Evolutionary conservation across 23 tunicate genomes (phyloP).

Genomic region (Halocynthia roretzi): DNA sequence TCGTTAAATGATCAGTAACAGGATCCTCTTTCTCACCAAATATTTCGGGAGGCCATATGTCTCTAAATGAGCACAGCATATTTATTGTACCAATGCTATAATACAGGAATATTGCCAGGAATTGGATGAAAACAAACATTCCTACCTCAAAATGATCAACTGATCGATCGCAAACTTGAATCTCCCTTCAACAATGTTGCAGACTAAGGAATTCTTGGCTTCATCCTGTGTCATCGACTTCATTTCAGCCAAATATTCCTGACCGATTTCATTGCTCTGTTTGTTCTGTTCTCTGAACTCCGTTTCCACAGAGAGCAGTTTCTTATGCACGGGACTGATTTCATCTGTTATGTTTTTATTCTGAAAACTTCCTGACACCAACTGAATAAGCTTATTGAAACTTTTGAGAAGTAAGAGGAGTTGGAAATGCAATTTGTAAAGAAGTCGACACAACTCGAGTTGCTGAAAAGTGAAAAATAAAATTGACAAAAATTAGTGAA

Average conservation of each 20-base stretch:
- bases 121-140: neutral
- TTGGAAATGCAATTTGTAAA: slow-evolving; percentile 71
- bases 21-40: slow-evolving; percentile 34
- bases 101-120: neutral
- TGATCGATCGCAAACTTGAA: slow-evolving; percentile 28
- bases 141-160: slow-evolving; percentile 31
- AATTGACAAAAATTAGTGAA: too few relatives aligned
- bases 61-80: slow-evolving; percentile 7
- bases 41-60: slow-evolving; percentile 23
- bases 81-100: too few relatives aligned
- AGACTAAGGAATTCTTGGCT: slow-evolving; percentile 9
- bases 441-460: slow-evolving; percentile 50
- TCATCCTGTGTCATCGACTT: slow-evolving; percentile 41
- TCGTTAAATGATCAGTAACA: slow-evolving; percentile 25
- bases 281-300: slow-evolving; percentile 11
- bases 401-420: slow-evolving; percentile 48
- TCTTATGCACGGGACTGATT: slow-evolving; percentile 23
- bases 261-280: slow-evolving; percentile 3
- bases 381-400: slow-evolving; percentile 41
- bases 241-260: slow-evolving; percentile 25
- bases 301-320: slow-evolving; percentile 16
- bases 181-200: slow-evolving; percentile 18
- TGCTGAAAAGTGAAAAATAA: slow-evolving; percentile 18
- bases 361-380: slow-evolving; percentile 19
- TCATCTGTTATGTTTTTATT: slow-evolving; percentile 21